Evolutionary conservation across 2,888 invertebrate species (phyloP).

Genomic region (Ptilodon capucinus): DNA sequence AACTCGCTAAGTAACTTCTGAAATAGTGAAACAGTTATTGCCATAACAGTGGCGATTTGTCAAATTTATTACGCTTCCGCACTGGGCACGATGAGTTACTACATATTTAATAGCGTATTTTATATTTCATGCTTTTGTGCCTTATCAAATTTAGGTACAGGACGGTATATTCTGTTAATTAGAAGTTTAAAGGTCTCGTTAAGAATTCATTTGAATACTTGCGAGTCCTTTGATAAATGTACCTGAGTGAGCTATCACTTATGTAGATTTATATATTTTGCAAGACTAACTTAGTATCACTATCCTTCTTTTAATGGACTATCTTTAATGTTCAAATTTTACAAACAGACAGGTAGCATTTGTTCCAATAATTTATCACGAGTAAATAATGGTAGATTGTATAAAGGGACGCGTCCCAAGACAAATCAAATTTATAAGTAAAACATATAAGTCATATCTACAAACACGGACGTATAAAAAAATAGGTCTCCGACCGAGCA

Average conservation of each 20-base stretch:
- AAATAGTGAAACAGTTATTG: constrained; percentile 49
- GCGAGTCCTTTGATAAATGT: background rate
- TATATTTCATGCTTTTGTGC: constrained; percentile 32
- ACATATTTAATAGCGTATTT: constrained; percentile 43
- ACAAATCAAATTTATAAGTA: too few relatives aligned
- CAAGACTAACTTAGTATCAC: too few relatives aligned
- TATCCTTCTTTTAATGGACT: too few relatives aligned
- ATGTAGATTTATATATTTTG: background rate
- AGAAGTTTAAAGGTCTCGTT: background rate
- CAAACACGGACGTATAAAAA: too few relatives aligned
- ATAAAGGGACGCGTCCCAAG: too few relatives aligned
- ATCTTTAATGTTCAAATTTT: too few relatives aligned
- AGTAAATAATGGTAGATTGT: too few relatives aligned
- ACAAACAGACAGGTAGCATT: too few relatives aligned
- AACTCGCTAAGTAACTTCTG: constrained; percentile 43
- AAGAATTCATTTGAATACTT: background rate
- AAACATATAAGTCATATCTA: too few relatives aligned
- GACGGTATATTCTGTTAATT: background rate
- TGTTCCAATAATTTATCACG: too few relatives aligned
- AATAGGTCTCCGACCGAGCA: too few relatives aligned
- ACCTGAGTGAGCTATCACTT: background rate
- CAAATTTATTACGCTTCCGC: constrained; percentile 48
- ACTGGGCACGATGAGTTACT: constrained; percentile 42
- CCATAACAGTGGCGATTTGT: constrained; percentile 54
- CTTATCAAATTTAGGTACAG: constrained; percentile 27